These are phyloP conservation scores for Oreocharis arfaki DNA, from an alignment of 2,113 vertebrate genomes.

Conservation along the genomic window DNA sequence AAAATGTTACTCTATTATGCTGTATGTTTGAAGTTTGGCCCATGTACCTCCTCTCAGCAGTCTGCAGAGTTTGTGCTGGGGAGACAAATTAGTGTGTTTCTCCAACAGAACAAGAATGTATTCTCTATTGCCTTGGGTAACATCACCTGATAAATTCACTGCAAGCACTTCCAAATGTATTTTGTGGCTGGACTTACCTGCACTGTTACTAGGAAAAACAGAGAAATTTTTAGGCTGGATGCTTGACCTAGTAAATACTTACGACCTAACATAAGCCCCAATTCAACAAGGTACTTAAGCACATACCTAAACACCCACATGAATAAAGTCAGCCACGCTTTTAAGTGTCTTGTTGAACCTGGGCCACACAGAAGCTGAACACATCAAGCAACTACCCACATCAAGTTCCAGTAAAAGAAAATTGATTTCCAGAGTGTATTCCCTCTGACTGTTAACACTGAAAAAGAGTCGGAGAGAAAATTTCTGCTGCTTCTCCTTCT, in stretches of 20 bases:
- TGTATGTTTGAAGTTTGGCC: neutral
- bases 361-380: slow-evolving; percentile 51
- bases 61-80: neutral
- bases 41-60: neutral
- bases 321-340: slow-evolving; percentile 36
- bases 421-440: slow-evolving; percentile 48
- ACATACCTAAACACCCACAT: slow-evolving; percentile 30
- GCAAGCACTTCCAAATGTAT: neutral
- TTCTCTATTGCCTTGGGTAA: neutral
- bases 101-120: neutral
- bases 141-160: neutral
- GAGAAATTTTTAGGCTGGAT: neutral
- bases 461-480: slow-evolving; percentile 9
- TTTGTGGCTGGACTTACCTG: neutral
- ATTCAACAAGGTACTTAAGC: slow-evolving; percentile 38
- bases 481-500: neutral
- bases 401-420: slow-evolving; percentile 27
- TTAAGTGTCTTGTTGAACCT: slow-evolving; percentile 41
- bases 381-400: slow-evolving; percentile 31
- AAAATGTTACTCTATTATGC: neutral
- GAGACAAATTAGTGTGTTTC: neutral
- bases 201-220: neutral
- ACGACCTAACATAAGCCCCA: neutral
- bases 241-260: slow-evolving; percentile 15
- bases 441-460: slow-evolving; percentile 30